These are phyloP conservation scores for Gallinago media DNA, from an alignment of 2,113 vertebrate genomes.

Conservation along the genomic window DNA sequence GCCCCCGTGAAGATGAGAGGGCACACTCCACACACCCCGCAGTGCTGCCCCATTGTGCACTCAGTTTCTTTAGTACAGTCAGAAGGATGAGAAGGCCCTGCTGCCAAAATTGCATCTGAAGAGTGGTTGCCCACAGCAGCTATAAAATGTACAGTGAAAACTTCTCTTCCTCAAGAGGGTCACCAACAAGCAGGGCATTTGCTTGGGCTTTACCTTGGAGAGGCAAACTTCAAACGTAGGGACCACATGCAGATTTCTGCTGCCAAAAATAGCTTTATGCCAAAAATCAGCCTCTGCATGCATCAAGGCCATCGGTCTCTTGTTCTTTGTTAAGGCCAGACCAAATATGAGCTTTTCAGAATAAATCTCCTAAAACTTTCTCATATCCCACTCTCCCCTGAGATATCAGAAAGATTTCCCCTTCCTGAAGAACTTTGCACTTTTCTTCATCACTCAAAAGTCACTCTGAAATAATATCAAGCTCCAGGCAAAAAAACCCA, in stretches of 20 bases:
- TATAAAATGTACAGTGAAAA: background rate
- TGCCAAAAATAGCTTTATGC: background rate
- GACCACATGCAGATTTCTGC: background rate
- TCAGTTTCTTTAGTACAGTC: background rate
- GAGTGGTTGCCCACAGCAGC: background rate
- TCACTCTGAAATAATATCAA: background rate
- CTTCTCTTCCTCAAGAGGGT: background rate
- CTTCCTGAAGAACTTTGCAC: background rate
- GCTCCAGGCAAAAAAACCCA: background rate
- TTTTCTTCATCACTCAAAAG: background rate
- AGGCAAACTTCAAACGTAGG: background rate
- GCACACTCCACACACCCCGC: accelerated
- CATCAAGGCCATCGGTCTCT: accelerated
- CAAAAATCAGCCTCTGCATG: background rate
- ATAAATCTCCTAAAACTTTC: background rate
- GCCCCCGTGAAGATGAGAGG: background rate
- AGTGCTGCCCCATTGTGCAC: background rate
- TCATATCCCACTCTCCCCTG: background rate
- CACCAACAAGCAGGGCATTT: background rate
- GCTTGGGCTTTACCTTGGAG: accelerated
- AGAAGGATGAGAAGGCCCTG: background rate
- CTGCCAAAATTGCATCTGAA: background rate
- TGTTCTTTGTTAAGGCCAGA: background rate
- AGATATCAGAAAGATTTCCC: conserved; percentile 14
- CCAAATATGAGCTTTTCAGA: conserved; percentile 6